Evolutionary conservation across 2,797 vertebrate species (phyloP).

Genomic region (Salmo trutta): DNA sequence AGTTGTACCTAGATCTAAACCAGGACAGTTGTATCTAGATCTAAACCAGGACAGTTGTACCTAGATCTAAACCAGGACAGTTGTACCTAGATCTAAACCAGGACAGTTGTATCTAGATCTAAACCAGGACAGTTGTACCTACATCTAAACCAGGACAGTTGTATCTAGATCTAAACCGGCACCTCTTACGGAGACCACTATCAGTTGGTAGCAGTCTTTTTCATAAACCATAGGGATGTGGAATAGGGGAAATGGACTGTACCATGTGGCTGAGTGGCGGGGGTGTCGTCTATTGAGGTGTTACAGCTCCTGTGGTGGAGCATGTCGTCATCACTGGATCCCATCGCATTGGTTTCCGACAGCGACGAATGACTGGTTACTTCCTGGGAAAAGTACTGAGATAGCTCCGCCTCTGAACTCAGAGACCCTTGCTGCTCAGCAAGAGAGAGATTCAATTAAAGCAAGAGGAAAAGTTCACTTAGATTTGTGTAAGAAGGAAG

Average conservation of each 20-base stretch:
- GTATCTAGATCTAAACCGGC: too few species aligned
- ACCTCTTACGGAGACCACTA: too few species aligned
- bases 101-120: too few species aligned
- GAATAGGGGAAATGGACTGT: constrained; percentile 3
- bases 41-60: too few species aligned
- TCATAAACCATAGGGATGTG: not conserved
- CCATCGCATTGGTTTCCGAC: constrained; percentile 70
- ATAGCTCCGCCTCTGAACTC: constrained; percentile 86
- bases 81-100: too few species aligned
- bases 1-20: too few species aligned
- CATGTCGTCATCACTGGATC: constrained; percentile 78
- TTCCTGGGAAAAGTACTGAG: constrained; percentile 85
- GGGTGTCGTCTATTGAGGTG: constrained; percentile 63
- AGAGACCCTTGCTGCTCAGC: constrained; percentile 81
- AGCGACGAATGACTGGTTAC: constrained; percentile 68
- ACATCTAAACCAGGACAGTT: too few species aligned
- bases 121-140: too few species aligned
- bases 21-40: too few species aligned
- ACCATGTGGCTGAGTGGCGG: constrained; percentile 61
- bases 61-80: too few species aligned
- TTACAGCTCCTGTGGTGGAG: constrained; percentile 75
- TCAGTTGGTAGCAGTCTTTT: too few species aligned
- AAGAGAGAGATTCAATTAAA: not conserved
- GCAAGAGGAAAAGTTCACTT: not conserved
- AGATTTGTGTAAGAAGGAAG: not conserved